A percentile compares a stretch with the other conserved stretches of the same genome.
These are phyloP conservation scores for Tortricodes alternella DNA, from an alignment of 2,888 invertebrate species.

Conservation along the genomic window DNA sequence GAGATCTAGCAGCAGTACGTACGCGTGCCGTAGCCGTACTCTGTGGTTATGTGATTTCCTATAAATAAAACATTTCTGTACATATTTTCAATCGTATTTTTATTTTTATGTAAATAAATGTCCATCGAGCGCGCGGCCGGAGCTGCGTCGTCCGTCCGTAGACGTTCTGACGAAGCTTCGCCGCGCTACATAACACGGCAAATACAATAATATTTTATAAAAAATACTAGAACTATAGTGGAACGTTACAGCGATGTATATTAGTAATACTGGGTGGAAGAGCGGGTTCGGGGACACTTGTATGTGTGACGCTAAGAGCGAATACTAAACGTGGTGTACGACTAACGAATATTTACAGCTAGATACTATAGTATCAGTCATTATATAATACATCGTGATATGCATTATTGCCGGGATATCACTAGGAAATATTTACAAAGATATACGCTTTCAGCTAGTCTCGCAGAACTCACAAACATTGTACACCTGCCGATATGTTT, in stretches of 20 bases:
- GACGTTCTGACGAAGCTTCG: constrained; percentile 26
- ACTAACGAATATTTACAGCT: constrained; percentile 57
- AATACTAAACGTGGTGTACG: constrained; percentile 53
- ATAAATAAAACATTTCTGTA: constrained; percentile 80
- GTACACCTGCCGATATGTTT: constrained; percentile 26
- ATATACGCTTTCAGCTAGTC: constrained; percentile 50
- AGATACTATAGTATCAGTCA: constrained; percentile 64
- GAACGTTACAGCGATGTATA: constrained; percentile 44
- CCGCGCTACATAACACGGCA: constrained; percentile 35
- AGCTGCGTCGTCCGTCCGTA: not conserved
- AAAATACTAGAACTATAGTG: constrained; percentile 57
- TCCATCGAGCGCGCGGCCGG: constrained; percentile 3
- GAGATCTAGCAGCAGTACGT: constrained; percentile 62
- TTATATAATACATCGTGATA: constrained; percentile 64
- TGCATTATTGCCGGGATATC: constrained; percentile 80
- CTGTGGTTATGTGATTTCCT: constrained; percentile 73
- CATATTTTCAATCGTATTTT: constrained; percentile 79
- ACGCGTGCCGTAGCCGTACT: constrained; percentile 63
- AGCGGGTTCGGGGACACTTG: constrained; percentile 42
- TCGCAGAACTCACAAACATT: constrained; percentile 15
- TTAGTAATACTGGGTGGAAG: constrained; percentile 50
- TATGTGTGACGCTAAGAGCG: constrained; percentile 55
- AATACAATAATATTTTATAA: constrained; percentile 46
- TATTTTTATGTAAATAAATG: constrained; percentile 53
- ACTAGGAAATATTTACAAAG: constrained; percentile 63